A percentile compares a stretch with the other conserved stretches of the same genome.
Evolutionary conservation across 2,888 invertebrate genomes (phyloP).

Genomic region (Ganaspis brasiliensis): DNA sequence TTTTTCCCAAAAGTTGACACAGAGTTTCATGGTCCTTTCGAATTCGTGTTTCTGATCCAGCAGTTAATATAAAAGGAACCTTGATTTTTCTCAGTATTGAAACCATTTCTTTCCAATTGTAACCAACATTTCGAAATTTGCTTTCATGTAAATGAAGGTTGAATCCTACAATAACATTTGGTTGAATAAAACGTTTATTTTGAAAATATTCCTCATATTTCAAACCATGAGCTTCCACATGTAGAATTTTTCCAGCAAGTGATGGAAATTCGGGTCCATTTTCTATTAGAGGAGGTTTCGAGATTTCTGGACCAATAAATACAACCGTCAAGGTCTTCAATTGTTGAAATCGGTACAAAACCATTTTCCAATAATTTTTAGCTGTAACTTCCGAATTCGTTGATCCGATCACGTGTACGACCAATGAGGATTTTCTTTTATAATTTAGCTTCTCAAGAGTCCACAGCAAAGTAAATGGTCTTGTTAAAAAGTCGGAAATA

Average conservation of each 20-base stretch:
- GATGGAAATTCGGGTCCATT: not conserved
- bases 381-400: not conserved
- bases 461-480: not conserved
- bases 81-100: constrained; percentile 60
- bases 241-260: constrained; percentile 34
- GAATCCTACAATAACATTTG: constrained; percentile 69
- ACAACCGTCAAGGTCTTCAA: constrained; percentile 1
- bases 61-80: constrained; percentile 69
- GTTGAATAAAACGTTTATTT: constrained; percentile 58
- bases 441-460: not conserved
- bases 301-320: constrained; percentile 45
- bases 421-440: not conserved
- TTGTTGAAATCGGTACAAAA: not conserved
- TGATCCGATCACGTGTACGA: not conserved
- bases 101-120: constrained; percentile 66
- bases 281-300: not conserved
- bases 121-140: constrained; percentile 60
- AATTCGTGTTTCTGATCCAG: constrained; percentile 64
- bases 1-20: constrained; percentile 56
- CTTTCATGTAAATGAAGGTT: constrained; percentile 68
- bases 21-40: constrained; percentile 63
- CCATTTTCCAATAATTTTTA: not conserved
- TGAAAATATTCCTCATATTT: constrained; percentile 63
- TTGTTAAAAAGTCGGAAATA: not conserved
- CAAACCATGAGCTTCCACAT: constrained; percentile 48